Base-by-base conservation (phyloP, 1,140 invertebrate genomes). In the Lerema accius region DNA sequence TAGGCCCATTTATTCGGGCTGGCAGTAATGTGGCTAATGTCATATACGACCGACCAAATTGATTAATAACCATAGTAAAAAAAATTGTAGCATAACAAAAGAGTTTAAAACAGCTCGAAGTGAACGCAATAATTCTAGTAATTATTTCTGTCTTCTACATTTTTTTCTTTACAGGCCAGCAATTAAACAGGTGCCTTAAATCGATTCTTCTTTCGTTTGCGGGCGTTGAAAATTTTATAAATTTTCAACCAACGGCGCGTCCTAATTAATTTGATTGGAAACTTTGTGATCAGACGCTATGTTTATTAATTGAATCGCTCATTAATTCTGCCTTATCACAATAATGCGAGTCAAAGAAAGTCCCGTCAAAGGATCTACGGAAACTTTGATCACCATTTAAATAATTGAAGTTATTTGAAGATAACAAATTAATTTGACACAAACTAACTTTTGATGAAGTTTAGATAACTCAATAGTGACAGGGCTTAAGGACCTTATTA, bases 231-330 rank as follows among this genome's bases (percentile, higher is more conserved):
- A 60, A 53, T 53, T 51, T 71, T 63, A 50, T 69, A 68, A 51
- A 61, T 64, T 66, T 64, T 46, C 26, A 59, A 50, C 37, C 51
- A 17, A 55, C 51, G 65, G 42, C 51, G 65, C 49, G 46, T 64
- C 63, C 68, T 71, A 75, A 71, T 75, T 69, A 75, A 69, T 75
- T 71, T 69, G 65, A 73, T 70, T 66, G 43, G 63, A 67, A 72
- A 62, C 61, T 64, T 26, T 45, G 53, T 55, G 55, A 65, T 65
- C 63, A 65, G 50, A 13, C 51, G 63, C 48, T 28, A 59, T 60
- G 49, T 60, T 65, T 60, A 45, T 60, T 50, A 65, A 59, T 65
- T 60, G 40, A 56, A 56, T 14, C 26, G 40, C 40, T 56, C 40
- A 32, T 56, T 56, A 56, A 11, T 51, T 51, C 15, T 51, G 28